Evolutionary conservation across 2,113 vertebrate genomes (phyloP).

Genomic region (Carollia perspicillata): DNA sequence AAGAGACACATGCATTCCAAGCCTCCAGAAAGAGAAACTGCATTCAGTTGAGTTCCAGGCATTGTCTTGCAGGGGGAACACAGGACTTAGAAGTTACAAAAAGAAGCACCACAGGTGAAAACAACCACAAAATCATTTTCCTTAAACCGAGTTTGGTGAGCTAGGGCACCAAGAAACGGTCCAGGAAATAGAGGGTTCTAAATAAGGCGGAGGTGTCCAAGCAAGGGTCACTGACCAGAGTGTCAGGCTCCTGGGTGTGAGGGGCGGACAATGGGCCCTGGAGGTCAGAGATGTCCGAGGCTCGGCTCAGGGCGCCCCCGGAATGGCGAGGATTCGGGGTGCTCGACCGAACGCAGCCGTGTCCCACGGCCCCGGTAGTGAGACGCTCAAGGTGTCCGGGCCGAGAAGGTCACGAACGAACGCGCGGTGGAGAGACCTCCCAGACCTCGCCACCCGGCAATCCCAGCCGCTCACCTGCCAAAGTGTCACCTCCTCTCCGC

Average conservation of each 20-base stretch:
- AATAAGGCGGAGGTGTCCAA: accelerated
- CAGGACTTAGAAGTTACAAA: not conserved
- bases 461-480: not conserved
- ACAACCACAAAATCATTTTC: not conserved
- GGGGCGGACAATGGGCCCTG: accelerated
- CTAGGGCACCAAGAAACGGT: too few species aligned
- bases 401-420: not conserved
- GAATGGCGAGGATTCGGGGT: accelerated
- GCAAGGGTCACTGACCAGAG: not conserved
- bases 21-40: not conserved
- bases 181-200: not conserved
- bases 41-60: not conserved
- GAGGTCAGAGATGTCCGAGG: not conserved
- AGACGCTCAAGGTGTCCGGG: accelerated
- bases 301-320: accelerated
- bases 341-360: too few species aligned
- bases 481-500: accelerated
- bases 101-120: not conserved
- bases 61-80: accelerated
- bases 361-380: not conserved
- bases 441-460: accelerated
- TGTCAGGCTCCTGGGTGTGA: accelerated
- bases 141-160: not conserved
- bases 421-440: accelerated
- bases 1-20: not conserved